phyloP scores from a whole-genome alignment of 1,140 invertebrate species.

The Drosophila kurseongensis region DNA sequence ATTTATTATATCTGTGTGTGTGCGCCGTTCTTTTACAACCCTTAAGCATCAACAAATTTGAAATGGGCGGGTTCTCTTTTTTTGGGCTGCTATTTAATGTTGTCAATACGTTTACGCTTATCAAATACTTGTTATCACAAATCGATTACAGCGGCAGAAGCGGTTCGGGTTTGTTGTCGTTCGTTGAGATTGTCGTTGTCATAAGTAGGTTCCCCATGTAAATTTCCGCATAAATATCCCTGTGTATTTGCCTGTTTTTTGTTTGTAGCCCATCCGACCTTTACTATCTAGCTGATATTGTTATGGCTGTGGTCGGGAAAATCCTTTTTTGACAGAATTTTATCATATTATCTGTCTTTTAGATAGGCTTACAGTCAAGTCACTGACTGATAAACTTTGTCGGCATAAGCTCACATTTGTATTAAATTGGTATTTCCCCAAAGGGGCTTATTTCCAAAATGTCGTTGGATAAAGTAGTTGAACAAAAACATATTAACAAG shows the following conservation, averaged over 20 bases:
- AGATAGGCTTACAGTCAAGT: constrained; percentile 19
- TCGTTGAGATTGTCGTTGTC: constrained; percentile 53
- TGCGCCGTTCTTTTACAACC: constrained; percentile 31
- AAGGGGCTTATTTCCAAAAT: neutral
- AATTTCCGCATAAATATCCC: constrained; percentile 21
- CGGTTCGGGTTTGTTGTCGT: constrained; percentile 47
- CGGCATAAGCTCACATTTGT: constrained; percentile 1
- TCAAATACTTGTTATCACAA: constrained; percentile 82
- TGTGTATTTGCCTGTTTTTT: constrained; percentile 14
- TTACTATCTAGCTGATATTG: constrained; percentile 32
- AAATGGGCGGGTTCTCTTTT: constrained; percentile 38
- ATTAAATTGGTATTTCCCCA: neutral
- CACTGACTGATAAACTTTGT: constrained; percentile 31
- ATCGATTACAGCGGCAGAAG: constrained; percentile 63
- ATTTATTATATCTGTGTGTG: constrained; percentile 19
- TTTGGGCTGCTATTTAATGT: constrained; percentile 63
- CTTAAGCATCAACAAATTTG: constrained; percentile 43
- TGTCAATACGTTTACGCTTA: constrained; percentile 79
- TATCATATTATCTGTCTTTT: constrained; percentile 22
- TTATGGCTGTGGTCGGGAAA: constrained; percentile 27
- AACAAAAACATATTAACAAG: no score
- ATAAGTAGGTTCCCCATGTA: constrained; percentile 33
- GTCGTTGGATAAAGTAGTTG: no score
- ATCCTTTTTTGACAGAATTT: constrained; percentile 34
- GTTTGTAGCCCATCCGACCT: constrained; percentile 14